A percentile compares a stretch with the other conserved stretches of the same genome.
Conservation (phyloP, 2,888 invertebrate genomes). For the Parnassius mnemosyne region DNA sequence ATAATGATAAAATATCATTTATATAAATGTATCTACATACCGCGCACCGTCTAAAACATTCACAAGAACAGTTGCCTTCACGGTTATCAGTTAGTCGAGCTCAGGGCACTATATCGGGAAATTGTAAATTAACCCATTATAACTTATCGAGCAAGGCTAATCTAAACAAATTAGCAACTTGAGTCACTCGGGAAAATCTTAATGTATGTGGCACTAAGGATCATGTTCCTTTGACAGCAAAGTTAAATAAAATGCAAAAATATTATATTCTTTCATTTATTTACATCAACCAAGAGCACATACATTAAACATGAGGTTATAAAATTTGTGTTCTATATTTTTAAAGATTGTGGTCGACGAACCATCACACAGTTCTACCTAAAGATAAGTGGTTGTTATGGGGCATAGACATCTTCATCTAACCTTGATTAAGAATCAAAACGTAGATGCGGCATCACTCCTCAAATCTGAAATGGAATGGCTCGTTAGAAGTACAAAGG, state of each 20-base stretch:
- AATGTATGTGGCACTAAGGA: conserved; percentile 1
- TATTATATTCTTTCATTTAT: no score
- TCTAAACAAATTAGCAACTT: conserved; percentile 16
- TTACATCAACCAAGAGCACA: no score
- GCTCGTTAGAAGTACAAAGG: no score
- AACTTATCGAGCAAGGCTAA: conserved; percentile 17
- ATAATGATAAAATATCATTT: neutral
- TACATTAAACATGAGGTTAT: no score
- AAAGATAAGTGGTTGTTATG: no score
- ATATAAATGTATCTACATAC: conserved; percentile 11
- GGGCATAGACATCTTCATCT: no score
- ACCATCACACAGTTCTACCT: no score
- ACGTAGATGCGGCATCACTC: no score
- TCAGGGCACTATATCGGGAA: conserved; percentile 15
- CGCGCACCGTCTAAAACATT: conserved; percentile 3
- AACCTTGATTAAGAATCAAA: no score
- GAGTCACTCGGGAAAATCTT: neutral
- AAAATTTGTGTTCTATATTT: no score
- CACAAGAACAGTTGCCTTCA: neutral
- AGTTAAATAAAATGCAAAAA: neutral
- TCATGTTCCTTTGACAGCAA: conserved; percentile 10
- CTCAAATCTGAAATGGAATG: no score
- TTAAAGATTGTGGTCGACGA: no score
- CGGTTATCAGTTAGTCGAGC: conserved; percentile 10
- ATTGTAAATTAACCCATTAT: conserved; percentile 24